Evolutionary conservation across 1,140 invertebrate species (phyloP), one percentile per base, ranked within the genome.

Genomic region (Chironomus striatipennis): DNA sequence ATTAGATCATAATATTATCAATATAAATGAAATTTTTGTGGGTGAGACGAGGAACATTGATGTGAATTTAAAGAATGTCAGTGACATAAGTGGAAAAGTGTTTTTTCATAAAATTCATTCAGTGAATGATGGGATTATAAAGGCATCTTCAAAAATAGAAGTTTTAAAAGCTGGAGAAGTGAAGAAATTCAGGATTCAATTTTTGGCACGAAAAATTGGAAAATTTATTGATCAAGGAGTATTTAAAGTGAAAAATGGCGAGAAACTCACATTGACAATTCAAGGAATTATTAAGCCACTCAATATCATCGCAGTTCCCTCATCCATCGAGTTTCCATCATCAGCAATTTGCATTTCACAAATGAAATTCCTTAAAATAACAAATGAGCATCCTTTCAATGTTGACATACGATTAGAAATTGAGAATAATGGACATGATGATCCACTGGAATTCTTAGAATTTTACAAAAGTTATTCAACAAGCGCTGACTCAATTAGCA

Each of bases 141-240:
- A 18, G 18, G 18, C 9, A 18, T 70, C 20, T 7, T 10, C 65
- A 70, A 70, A 20, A 9, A 20, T 18, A 6, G 65, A 70, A 70
- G 8, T 20, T 70, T 70, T 70, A 20, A 70, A 20, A 12, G 15
- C 65, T 9, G 65, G 65, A 6, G 65, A 70, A 70, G 9, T 9
- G 3, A 70, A 20, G 20, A 70, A 7, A 7, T 70, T 70, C 65
- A 70, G 18, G 20, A 70, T 70, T 9, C 20, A 18, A 20, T 70
- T 20, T 21, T 10, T 70, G 18, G 65, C 17, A 70, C 5, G 17
- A 70, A 70, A 70, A 70, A 70, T 70, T 70, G 65, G 65, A 70
- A 70, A 70, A 70, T 70, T 70, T 20, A 70, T 70, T 8, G 17
- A 70, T 5, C 18, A 20, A 20, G 18, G 7, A 10, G 7, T 70